Evolutionary conservation across 2,888 invertebrate genomes (phyloP).

Genomic region (Diaperis boleti): DNA sequence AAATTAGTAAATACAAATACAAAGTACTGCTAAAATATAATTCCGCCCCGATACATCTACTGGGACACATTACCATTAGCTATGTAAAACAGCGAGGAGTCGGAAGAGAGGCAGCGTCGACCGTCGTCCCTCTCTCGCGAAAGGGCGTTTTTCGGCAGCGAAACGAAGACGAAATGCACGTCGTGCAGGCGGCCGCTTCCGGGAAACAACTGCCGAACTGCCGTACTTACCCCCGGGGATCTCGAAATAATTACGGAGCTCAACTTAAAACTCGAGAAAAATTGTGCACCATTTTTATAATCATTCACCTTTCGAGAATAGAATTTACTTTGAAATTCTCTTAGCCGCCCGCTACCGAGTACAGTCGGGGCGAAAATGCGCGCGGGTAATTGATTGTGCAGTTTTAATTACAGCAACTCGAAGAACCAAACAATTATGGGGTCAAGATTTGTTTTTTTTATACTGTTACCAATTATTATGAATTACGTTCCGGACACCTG

Average conservation of each 20-base stretch:
- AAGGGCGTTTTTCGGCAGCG: too few species aligned
- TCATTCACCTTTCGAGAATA: constrained; percentile 65
- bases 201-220: constrained; percentile 55
- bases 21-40: constrained; percentile 61
- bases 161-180: too few species aligned
- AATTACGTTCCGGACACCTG: too few species aligned
- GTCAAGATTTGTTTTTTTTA: too few species aligned
- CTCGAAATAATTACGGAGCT: constrained; percentile 65
- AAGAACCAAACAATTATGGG: too few species aligned
- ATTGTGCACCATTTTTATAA: constrained; percentile 66
- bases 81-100: constrained; percentile 54
- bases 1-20: constrained; percentile 62
- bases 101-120: constrained; percentile 20
- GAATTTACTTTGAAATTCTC: constrained; percentile 56
- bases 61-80: constrained; percentile 61
- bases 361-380: constrained; percentile 31
- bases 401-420: too few species aligned
- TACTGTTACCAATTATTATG: too few species aligned
- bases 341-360: constrained; percentile 33
- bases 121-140: constrained; percentile 7
- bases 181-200: too few species aligned
- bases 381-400: too few species aligned
- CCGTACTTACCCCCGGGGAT: constrained; percentile 56
- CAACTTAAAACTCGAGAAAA: constrained; percentile 66
- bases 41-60: constrained; percentile 60